These are phyloP conservation scores for Corvus moneduloides DNA, from an alignment of 2,113 vertebrate genomes.

Conservation along the genomic window DNA sequence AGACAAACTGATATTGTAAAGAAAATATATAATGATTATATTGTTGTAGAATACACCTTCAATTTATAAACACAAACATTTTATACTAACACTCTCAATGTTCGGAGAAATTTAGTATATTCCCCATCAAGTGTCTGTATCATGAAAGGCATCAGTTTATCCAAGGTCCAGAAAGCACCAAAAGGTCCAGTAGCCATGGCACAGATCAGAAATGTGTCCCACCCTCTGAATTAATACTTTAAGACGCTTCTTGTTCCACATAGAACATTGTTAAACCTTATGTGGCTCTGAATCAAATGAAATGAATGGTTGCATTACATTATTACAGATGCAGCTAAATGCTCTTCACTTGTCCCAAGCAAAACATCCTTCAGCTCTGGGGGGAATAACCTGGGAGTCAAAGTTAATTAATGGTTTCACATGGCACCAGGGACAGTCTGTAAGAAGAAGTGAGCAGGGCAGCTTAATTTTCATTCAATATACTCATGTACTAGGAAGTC, in stretches of 20 bases:
- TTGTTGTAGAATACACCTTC: not conserved
- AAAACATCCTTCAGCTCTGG: slow-evolving; percentile 33
- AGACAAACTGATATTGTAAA: not conserved
- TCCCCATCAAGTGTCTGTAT: not conserved
- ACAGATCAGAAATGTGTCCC: not conserved
- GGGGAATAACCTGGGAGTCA: slow-evolving; percentile 17
- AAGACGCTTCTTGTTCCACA: not conserved
- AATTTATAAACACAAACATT: not conserved
- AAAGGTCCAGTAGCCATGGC: not conserved
- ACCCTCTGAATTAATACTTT: slow-evolving; percentile 14
- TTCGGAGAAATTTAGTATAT: not conserved
- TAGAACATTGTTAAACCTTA: not conserved
- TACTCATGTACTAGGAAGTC: not conserved
- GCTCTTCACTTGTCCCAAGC: not conserved
- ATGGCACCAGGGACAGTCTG: not conserved
- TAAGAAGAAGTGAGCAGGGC: not conserved
- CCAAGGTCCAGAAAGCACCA: not conserved
- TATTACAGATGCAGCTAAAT: slow-evolving; percentile 48
- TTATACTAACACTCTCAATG: not conserved
- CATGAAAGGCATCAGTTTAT: not conserved
- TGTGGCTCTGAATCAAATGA: slow-evolving; percentile 39
- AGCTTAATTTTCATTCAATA: not conserved
- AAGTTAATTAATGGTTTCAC: slow-evolving; percentile 46
- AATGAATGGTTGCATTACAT: slow-evolving; percentile 47
- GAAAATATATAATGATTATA: not conserved